Conservation (phyloP, 2,113 vertebrate genomes). For the Hemichromis elongatus region DNA sequence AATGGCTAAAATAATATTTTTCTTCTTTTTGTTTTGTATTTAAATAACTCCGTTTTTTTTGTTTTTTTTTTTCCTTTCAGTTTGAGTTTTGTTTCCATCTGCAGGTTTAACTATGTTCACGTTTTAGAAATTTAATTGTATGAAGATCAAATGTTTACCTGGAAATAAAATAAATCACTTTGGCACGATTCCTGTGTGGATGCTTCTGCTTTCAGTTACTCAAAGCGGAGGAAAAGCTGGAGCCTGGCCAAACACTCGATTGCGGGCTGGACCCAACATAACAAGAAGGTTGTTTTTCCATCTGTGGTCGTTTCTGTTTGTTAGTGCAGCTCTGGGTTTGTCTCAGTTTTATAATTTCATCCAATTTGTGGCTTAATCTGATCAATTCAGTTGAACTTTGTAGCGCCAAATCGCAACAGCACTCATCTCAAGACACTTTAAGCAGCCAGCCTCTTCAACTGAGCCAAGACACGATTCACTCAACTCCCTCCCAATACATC, state of each 20-base stretch:
- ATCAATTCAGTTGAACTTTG: background rate
- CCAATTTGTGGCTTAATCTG: background rate
- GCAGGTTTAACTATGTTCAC: slow-evolving; percentile 34
- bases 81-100: slow-evolving; percentile 29
- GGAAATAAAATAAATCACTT: slow-evolving; percentile 58
- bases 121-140: slow-evolving; percentile 41
- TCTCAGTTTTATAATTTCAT: background rate
- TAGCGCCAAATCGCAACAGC: background rate
- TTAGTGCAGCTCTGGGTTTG: background rate
- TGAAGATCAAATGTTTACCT: slow-evolving; percentile 52
- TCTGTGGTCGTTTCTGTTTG: background rate
- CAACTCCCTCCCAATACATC: background rate
- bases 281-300: background rate
- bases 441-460: background rate
- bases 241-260: background rate
- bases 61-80: slow-evolving; percentile 8
- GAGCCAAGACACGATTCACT: background rate
- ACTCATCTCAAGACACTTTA: background rate
- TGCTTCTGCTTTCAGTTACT: background rate
- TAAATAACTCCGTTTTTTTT: slow-evolving; percentile 23
- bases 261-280: background rate
- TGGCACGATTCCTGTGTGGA: slow-evolving; percentile 28
- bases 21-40: slow-evolving; percentile 37
- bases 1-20: slow-evolving; percentile 23
- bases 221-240: background rate